Percentiles rank a stretch among this genome's conserved stretches.
Conservation (phyloP, 2,797 vertebrate genomes). For the Platyrinchus mystaceus region DNA sequence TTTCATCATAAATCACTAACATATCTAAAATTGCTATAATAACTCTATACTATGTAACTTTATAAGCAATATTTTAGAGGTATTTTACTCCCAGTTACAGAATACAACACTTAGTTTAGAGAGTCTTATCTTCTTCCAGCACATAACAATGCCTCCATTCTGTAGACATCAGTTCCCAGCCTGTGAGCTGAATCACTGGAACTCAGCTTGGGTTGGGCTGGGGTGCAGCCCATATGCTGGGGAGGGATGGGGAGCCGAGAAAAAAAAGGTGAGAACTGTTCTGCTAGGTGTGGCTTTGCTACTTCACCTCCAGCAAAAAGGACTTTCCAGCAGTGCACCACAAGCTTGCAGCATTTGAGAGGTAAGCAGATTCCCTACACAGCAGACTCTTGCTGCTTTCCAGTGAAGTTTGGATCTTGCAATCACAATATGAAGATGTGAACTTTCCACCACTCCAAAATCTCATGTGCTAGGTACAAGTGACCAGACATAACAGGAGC, state of each 20-base stretch:
- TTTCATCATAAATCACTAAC: not conserved
- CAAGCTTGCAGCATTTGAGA: not conserved
- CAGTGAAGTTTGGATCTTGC: not conserved
- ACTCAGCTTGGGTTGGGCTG: not conserved
- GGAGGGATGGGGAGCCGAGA: not conserved
- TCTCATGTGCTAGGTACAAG: not conserved
- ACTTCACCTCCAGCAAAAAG: not conserved
- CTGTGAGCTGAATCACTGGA: not conserved
- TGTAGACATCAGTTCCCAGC: not conserved
- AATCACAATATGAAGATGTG: not conserved
- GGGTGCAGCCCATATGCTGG: not conserved
- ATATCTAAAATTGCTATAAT: not conserved
- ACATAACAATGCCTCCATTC: not conserved
- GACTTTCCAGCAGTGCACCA: not conserved
- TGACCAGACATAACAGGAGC: not conserved
- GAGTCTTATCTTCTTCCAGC: not conserved
- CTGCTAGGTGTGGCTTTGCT: not conserved
- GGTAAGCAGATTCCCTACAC: not conserved
- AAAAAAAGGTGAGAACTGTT: not conserved
- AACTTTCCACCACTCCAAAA: not conserved
- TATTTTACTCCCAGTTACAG: not conserved
- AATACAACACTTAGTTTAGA: not conserved
- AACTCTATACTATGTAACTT: not conserved
- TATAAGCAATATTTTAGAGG: not conserved
- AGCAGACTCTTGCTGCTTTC: not conserved